These are phyloP conservation scores for Eremophila alpestris DNA, from an alignment of 2,797 vertebrate genomes.

Conservation along the genomic window DNA sequence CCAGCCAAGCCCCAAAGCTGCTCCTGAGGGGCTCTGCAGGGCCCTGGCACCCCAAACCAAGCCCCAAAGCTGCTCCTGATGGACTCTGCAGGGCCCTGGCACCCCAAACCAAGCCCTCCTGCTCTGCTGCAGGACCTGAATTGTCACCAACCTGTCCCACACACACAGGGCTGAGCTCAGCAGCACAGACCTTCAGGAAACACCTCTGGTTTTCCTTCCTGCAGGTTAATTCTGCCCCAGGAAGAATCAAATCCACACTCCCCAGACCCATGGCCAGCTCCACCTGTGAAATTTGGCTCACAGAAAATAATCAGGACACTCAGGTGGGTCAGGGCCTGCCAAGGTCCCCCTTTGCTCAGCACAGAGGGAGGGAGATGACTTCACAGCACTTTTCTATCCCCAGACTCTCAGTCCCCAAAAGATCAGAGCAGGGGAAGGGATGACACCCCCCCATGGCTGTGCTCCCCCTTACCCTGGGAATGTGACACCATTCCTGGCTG, in stretches of 20 bases:
- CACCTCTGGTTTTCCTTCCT: not conserved
- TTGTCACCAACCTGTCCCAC: not conserved
- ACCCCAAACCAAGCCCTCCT: too few species aligned
- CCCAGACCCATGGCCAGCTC: not conserved
- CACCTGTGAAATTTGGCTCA: fast-evolving
- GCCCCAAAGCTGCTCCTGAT: too few species aligned
- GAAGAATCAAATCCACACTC: not conserved
- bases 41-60: too few species aligned
- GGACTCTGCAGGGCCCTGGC: too few species aligned
- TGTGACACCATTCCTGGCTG: not conserved
- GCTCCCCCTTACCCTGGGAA: not conserved
- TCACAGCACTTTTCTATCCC: not conserved
- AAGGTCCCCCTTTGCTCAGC: not conserved
- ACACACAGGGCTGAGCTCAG: not conserved
- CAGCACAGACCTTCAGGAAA: not conserved
- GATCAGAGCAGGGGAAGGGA: not conserved
- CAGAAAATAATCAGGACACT: not conserved
- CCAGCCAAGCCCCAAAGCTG: too few species aligned
- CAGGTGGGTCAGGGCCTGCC: not conserved
- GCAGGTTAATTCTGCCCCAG: not conserved
- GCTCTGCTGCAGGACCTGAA: not conserved
- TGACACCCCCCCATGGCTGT: not conserved
- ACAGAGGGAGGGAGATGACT: not conserved
- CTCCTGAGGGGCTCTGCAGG: too few species aligned
- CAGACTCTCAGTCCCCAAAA: not conserved